Percentiles rank a stretch among this genome's conserved stretches.
phyloP scores from a whole-genome alignment of 1,140 invertebrate species.

The Zaprionus tsacasi region DNA sequence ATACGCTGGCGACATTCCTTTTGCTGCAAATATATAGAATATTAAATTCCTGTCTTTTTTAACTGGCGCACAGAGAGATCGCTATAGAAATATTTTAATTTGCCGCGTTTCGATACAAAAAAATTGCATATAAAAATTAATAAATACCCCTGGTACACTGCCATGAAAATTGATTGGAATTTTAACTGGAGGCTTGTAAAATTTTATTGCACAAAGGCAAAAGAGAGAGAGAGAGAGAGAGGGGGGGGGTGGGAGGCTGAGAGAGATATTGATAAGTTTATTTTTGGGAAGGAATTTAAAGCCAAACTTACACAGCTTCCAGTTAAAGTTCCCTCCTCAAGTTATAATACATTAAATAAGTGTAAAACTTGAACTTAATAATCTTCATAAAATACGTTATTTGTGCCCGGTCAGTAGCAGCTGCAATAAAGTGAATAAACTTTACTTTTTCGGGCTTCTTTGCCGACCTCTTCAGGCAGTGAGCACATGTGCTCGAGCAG shows the following conservation, averaged over 20 bases:
- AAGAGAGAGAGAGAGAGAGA: not conserved
- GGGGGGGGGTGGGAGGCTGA: not conserved
- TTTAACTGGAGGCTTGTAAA: not conserved
- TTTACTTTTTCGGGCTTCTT: constrained; percentile 8
- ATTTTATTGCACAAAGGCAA: constrained; percentile 3
- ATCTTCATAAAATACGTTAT: not conserved
- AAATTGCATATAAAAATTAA: constrained; percentile 3
- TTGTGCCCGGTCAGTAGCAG: not conserved
- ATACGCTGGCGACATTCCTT: constrained; percentile 6
- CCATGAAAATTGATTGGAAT: constrained; percentile 4
- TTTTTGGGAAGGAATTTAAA: not conserved
- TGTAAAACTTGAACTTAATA: constrained; percentile 3
- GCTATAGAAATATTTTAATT: constrained; percentile 2
- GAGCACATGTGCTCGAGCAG: constrained; percentile 2
- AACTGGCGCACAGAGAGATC: not conserved
- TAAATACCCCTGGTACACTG: constrained; percentile 2
- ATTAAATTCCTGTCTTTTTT: constrained; percentile 5
- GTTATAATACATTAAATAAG: constrained; percentile 1
- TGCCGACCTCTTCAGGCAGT: not conserved
- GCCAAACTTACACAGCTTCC: constrained; percentile 2
- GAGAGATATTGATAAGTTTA: not conserved
- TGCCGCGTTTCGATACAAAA: not conserved
- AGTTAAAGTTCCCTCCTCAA: not conserved
- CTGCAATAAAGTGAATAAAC: constrained; percentile 16
- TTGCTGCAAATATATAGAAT: constrained; percentile 1